Evolutionary conservation across 2,888 invertebrate genomes (phyloP).

Genomic region (Ganaspis brasiliensis): DNA sequence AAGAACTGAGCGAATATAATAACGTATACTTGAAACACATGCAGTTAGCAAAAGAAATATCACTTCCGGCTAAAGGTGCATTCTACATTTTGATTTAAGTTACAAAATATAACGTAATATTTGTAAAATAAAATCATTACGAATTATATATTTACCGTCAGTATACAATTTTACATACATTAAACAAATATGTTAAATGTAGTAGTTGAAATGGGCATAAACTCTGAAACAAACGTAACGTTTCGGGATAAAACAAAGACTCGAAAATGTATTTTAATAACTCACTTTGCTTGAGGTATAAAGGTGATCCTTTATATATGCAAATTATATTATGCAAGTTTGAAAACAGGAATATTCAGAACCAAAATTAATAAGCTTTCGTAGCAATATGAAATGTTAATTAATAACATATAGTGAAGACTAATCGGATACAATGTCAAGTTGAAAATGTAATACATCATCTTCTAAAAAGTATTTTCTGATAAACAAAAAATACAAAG

Average conservation of each 20-base stretch:
- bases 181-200: neutral
- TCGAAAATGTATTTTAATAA: neutral
- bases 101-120: neutral
- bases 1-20: conserved; percentile 20
- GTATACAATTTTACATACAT: neutral
- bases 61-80: conserved; percentile 37
- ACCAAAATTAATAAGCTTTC: conserved; percentile 9
- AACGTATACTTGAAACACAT: neutral
- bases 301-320: neutral
- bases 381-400: neutral
- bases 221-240: neutral
- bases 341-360: conserved; percentile 8
- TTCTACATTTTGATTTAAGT: conserved; percentile 13
- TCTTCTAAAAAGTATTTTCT: no score
- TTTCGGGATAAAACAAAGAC: neutral
- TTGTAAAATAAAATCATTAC: no score
- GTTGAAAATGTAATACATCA: no score
- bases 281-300: conserved; percentile 3
- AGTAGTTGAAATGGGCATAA: neutral
- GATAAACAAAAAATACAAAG: no score
- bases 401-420: neutral
- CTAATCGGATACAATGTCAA: no score
- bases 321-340: conserved; percentile 2
- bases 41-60: conserved; percentile 21
- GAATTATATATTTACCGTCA: no score